phyloP scores from a whole-genome alignment of 2,797 vertebrate genomes.

The Myotis pilosus region DNA sequence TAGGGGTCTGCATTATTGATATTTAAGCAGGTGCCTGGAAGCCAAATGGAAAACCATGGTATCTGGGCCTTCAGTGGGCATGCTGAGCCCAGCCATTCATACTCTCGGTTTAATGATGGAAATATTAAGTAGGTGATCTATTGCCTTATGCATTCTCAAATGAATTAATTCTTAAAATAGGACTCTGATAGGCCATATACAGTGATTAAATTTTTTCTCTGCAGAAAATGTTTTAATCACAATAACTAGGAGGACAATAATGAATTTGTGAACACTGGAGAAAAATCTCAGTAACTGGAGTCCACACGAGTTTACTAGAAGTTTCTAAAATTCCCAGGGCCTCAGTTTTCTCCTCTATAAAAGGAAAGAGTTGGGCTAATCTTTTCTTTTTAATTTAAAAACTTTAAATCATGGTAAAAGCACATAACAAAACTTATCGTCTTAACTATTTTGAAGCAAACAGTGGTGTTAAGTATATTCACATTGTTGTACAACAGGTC shows the following conservation, averaged over 20 bases:
- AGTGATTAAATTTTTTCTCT: background rate
- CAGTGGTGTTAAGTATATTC: background rate
- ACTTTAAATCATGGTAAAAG: background rate
- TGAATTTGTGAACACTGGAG: background rate
- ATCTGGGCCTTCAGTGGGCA: background rate
- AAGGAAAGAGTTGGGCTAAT: background rate
- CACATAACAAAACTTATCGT: background rate
- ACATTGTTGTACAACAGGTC: background rate
- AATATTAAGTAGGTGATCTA: background rate
- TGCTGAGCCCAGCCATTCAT: background rate
- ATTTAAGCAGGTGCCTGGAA: background rate
- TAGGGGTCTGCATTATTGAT: background rate
- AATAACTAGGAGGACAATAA: background rate
- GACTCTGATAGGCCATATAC: background rate
- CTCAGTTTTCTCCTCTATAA: background rate
- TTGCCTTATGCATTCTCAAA: background rate
- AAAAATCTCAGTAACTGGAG: background rate
- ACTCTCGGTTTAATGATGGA: background rate
- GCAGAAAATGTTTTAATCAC: slow-evolving; percentile 26
- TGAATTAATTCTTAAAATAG: slow-evolving; percentile 30
- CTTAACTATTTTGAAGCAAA: background rate
- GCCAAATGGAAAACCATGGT: background rate
- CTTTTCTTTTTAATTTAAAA: background rate
- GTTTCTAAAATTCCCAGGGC: background rate
- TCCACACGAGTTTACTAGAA: background rate